Conservation (phyloP, 2,797 vertebrate genomes). For the Falco biarmicus region DNA sequence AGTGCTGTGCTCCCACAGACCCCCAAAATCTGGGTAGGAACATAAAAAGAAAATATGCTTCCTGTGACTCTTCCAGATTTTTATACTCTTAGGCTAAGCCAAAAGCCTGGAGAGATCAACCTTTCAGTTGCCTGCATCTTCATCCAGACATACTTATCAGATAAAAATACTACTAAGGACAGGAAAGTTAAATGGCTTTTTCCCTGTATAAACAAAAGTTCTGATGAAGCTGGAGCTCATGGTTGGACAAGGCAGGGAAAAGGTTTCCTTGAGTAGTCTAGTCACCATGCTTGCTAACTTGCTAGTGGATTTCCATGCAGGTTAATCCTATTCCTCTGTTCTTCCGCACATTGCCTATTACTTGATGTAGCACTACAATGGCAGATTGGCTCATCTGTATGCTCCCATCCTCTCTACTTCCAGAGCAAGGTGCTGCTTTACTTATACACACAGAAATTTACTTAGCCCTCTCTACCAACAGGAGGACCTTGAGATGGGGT, state of each 20-base stretch:
- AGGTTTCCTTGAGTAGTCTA: neutral
- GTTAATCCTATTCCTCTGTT: rapidly evolving
- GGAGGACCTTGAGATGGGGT: neutral
- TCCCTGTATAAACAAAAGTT: neutral
- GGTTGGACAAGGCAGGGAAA: neutral
- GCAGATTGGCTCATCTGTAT: neutral
- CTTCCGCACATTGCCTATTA: neutral
- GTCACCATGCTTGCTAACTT: neutral
- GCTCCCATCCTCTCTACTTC: neutral
- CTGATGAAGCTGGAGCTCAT: neutral
- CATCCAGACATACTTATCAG: neutral
- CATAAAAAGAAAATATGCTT: neutral
- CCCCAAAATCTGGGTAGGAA: neutral
- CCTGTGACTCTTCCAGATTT: neutral
- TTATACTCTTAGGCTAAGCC: neutral
- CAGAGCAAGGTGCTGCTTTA: neutral
- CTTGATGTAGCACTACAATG: neutral
- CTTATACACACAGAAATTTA: neutral
- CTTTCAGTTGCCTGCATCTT: neutral
- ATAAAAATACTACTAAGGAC: neutral
- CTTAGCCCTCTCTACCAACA: neutral
- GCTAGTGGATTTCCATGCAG: neutral
- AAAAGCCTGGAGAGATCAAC: neutral
- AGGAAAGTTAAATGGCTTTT: neutral
- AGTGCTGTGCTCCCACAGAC: neutral